Conservation (phyloP, 2,888 invertebrate genomes). For the Proisotoma minuta region DNA sequence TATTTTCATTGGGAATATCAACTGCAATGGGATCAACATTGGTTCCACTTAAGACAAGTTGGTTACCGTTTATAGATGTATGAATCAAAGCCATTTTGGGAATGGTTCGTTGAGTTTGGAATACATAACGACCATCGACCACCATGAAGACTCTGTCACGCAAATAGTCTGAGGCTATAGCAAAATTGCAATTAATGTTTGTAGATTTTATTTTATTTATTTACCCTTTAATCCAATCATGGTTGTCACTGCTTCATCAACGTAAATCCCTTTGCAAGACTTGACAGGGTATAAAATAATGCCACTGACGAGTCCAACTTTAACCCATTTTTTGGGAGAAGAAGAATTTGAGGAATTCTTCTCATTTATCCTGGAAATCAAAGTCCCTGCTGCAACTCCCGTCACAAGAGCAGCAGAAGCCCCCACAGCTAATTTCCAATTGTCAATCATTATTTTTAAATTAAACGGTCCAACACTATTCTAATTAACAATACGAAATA, state of each 20-base stretch:
- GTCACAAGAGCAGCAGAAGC: conserved; percentile 31
- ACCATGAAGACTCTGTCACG: conserved; percentile 45
- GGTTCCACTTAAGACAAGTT: conserved; percentile 40
- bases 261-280: conserved; percentile 39
- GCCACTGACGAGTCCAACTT: conserved; percentile 42
- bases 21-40: conserved; percentile 31
- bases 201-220: background rate
- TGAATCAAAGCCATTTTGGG: conserved; percentile 43
- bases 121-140: conserved; percentile 34
- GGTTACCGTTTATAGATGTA: conserved; percentile 30
- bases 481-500: too few species aligned
- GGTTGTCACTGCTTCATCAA: conserved; percentile 33
- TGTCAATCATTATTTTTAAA: conserved; percentile 20
- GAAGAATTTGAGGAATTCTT: background rate
- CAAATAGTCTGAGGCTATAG: conserved; percentile 26
- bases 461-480: too few species aligned
- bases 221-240: conserved; percentile 41
- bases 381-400: conserved; percentile 25
- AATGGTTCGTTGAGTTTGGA: conserved; percentile 42
- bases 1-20: conserved; percentile 38
- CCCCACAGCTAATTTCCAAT: conserved; percentile 29
- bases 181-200: conserved; percentile 4
- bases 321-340: conserved; percentile 42
- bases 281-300: conserved; percentile 45
- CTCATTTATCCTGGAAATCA: conserved; percentile 8